Percentiles rank a stretch among this genome's conserved stretches.
Evolutionary conservation across 2,888 invertebrate genomes (phyloP).

Genomic region (Fragum sueziense): DNA sequence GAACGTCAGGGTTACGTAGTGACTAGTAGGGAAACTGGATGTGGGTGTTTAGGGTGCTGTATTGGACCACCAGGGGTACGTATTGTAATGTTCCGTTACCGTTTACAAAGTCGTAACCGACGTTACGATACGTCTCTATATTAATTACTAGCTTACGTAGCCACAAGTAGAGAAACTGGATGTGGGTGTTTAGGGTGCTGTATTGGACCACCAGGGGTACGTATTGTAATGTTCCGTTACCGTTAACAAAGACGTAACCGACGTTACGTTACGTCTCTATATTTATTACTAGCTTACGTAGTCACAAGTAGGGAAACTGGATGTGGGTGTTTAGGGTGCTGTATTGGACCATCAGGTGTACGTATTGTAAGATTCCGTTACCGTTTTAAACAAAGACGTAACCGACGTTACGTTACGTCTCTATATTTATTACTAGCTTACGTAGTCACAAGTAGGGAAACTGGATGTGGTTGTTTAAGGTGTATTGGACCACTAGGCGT

Average conservation of each 20-base stretch:
- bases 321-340: constrained; percentile 37
- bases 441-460: neutral
- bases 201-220: constrained; percentile 44
- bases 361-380: neutral
- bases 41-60: constrained; percentile 35
- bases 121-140: too few species aligned
- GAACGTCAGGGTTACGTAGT: constrained; percentile 43
- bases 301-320: neutral
- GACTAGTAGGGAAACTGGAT: neutral
- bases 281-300: constrained; percentile 37
- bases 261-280: too few species aligned
- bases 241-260: too few species aligned
- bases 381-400: too few species aligned
- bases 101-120: too few species aligned
- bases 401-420: too few species aligned
- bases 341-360: constrained; percentile 43
- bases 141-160: constrained; percentile 37
- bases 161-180: neutral
- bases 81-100: neutral
- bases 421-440: too few species aligned
- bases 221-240: neutral
- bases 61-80: constrained; percentile 44
- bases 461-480: constrained; percentile 25
- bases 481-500: constrained; percentile 44
- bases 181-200: constrained; percentile 38